Conservation (phyloP, 2,888 invertebrate genomes). For the Sinelater perroti region DNA sequence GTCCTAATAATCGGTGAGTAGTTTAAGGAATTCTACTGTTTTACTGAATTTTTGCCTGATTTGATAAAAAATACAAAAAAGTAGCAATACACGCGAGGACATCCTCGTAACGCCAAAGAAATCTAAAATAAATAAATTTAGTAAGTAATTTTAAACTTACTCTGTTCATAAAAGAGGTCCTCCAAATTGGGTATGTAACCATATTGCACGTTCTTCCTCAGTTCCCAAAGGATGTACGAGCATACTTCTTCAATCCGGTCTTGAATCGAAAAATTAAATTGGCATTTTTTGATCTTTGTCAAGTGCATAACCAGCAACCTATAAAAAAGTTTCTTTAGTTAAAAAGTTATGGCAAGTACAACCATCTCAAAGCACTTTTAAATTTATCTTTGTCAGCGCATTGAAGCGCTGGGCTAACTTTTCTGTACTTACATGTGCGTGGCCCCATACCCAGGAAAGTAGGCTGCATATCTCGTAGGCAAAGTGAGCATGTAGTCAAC, state of each 20-base stretch:
- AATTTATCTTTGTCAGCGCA: no score
- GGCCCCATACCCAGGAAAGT: constrained; percentile 16
- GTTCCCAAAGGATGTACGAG: constrained; percentile 51
- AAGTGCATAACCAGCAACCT: constrained; percentile 13
- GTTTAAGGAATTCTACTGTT: no score
- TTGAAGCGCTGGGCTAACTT: no score
- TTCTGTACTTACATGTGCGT: constrained; percentile 25
- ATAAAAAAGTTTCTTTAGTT: neutral
- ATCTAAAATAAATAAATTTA: no score
- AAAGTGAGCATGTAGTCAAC: constrained; percentile 6
- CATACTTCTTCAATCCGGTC: constrained; percentile 41
- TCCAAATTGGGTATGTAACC: constrained; percentile 47
- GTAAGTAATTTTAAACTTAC: no score
- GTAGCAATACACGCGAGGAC: no score
- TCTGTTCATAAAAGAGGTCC: constrained; percentile 57
- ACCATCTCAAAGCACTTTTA: no score
- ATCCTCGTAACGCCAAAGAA: no score
- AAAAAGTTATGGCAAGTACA: no score
- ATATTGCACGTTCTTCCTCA: constrained; percentile 47
- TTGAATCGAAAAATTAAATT: neutral
- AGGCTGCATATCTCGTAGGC: neutral
- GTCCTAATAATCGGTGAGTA: no score
- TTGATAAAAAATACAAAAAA: no score
- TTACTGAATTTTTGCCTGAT: no score
- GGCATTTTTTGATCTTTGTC: neutral